Evolutionary conservation across 2,797 vertebrate species (phyloP).

Genomic region (Enteromius viviparus): DNA sequence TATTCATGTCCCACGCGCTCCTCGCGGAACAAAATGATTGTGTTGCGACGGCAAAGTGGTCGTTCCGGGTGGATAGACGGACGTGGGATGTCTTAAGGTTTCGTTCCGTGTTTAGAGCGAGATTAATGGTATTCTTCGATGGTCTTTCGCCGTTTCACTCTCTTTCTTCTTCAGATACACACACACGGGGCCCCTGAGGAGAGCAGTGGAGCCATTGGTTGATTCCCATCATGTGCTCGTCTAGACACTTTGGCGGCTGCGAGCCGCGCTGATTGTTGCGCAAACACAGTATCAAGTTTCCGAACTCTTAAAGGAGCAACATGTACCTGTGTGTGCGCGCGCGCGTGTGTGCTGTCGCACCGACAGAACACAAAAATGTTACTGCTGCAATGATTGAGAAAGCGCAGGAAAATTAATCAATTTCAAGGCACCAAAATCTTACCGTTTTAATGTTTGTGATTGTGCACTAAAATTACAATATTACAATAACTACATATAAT

Average conservation of each 20-base stretch:
- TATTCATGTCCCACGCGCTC: conserved; percentile 64
- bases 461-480: neutral
- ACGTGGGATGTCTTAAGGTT: conserved; percentile 43
- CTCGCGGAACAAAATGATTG: conserved; percentile 42
- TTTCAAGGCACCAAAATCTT: neutral
- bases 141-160: conserved; percentile 77
- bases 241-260: conserved; percentile 99
- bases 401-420: neutral
- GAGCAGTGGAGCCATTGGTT: conserved; percentile 92
- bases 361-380: conserved; percentile 18
- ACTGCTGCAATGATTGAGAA: neutral
- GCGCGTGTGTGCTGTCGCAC: neutral
- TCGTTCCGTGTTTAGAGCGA: conserved; percentile 76
- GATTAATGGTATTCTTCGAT: conserved; percentile 79
- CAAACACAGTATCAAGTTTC: conserved; percentile 98
- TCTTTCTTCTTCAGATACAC: conserved; percentile 75
- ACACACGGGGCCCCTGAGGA: conserved; percentile 82
- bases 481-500: neutral
- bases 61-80: conserved; percentile 41
- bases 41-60: conserved; percentile 59
- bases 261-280: conserved; percentile 92
- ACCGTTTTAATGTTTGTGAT: neutral
- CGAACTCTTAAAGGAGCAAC: conserved; percentile 87
- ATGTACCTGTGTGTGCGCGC: conserved; percentile 19
- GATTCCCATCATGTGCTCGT: conserved; percentile 96